Evolutionary conservation across 2,797 vertebrate genomes (phyloP), one percentile per base, ranked within the genome.

Genomic region (Lacerta viridis): DNA sequence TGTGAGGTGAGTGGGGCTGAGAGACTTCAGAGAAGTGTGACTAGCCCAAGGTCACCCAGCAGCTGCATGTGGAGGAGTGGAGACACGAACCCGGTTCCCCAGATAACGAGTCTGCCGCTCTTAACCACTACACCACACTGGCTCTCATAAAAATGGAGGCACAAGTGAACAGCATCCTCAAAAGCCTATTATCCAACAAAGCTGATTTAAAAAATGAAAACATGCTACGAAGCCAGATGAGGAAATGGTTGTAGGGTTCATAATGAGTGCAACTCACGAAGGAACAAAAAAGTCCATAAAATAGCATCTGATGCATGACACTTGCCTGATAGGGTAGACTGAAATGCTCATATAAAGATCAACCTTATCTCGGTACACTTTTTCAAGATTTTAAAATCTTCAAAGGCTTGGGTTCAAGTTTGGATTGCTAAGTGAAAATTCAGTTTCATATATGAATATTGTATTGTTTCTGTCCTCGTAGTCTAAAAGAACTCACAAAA

Each of bases 151-250:
- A 68, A 55, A 55, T 0, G 2, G 0, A 1, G 0, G 43, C 10
- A 81, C 5, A 71, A 55, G 5, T 8, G 2, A 5, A 46, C 87
- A 27, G 27, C 61, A 18, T 85, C 18, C 15, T 81, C 36, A 43
- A 90, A 90, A 90, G 50, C 8, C 13, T 75, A 84, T 61, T 82
- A 80, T 75, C 83, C 88, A 86, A 4, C 76, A 69, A 46, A 46
- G 85, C 36, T 80, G 83, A 84, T 86, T 0, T 0, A 29, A 29
- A 76, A 64, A 64, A 86, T 39, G 13, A 85, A 72, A 61, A 4
- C 15, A 0, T 66, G 87, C 68, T 23, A 84, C n/a, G 36, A 41
- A 78, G 36, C 3, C 20, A 82, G 13, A 23, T 89, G 2, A 29
- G 36, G 18, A 33, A 50, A 87, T 43, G 50, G 79, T 77, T 68